A percentile compares a stretch with the other conserved stretches of the same genome.
Evolutionary conservation across 2,888 invertebrate species (phyloP).

Genomic region (Ctenicera cuprea): DNA sequence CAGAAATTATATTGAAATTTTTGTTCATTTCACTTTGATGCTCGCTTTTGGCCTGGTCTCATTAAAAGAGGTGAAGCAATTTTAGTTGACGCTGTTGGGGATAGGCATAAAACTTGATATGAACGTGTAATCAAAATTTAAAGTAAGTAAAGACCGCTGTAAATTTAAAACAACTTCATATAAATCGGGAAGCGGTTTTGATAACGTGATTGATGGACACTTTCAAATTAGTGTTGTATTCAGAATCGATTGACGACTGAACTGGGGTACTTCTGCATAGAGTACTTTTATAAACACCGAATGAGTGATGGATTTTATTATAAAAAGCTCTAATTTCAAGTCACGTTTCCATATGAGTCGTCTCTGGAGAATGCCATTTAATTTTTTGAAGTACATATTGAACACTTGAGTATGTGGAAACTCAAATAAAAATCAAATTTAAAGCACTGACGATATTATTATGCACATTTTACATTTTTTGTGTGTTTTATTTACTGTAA

Average conservation of each 20-base stretch:
- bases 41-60: neutral
- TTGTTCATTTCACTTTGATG: slow-evolving; percentile 23
- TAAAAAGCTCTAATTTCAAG: slow-evolving; percentile 8
- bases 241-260: slow-evolving; percentile 16
- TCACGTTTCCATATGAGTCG: neutral
- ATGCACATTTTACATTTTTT: too few relatives aligned
- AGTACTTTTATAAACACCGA: slow-evolving; percentile 5
- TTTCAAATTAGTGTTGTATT: slow-evolving; percentile 24
- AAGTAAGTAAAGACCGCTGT: slow-evolving; percentile 11
- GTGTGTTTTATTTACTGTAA: too few relatives aligned
- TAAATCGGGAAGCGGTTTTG: neutral
- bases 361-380: neutral
- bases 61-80: slow-evolving; percentile 14
- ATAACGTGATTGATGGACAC: slow-evolving; percentile 19
- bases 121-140: neutral
- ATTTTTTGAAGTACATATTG: neutral
- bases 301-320: slow-evolving; percentile 18
- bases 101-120: neutral
- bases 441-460: too few relatives aligned
- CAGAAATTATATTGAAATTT: slow-evolving; percentile 25
- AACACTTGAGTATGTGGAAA: neutral
- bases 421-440: too few relatives aligned
- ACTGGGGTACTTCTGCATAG: slow-evolving; percentile 1
- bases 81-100: neutral
- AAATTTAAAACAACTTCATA: slow-evolving; percentile 6